phyloP scores from a whole-genome alignment of 2,888 invertebrate species.

The Eupithecia centaureata region DNA sequence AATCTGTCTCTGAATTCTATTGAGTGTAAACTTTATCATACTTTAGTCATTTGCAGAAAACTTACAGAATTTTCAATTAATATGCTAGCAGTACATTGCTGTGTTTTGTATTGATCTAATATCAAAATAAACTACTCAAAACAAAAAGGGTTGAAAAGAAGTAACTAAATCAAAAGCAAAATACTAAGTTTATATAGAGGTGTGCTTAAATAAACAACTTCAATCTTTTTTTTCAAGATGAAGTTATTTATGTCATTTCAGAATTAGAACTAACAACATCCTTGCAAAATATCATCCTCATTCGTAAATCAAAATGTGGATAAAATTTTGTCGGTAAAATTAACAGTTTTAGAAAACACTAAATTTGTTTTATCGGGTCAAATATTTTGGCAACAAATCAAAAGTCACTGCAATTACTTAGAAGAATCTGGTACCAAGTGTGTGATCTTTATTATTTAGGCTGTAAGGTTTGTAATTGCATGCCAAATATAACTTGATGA shows the following conservation, averaged over 20 bases:
- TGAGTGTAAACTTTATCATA: neutral
- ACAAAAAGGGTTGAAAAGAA: neutral
- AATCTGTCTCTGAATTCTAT: neutral
- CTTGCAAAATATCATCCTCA: neutral
- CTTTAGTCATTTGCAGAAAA: slow-evolving; percentile 6
- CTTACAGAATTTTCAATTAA: slow-evolving; percentile 5
- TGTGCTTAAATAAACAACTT: too few relatives aligned
- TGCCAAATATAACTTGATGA: neutral
- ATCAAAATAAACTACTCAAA: neutral
- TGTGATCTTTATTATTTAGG: slow-evolving; percentile 28
- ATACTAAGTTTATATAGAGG: too few relatives aligned
- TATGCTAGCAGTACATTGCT: neutral
- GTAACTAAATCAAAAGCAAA: neutral
- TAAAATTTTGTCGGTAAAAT: neutral
- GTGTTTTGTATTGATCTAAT: neutral
- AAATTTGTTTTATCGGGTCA: slow-evolving; percentile 59
- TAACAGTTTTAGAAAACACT: slow-evolving; percentile 44
- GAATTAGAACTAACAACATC: neutral
- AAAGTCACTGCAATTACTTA: slow-evolving; percentile 47
- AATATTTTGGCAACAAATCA: slow-evolving; percentile 66
- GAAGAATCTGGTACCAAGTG: slow-evolving; percentile 34
- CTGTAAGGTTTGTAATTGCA: slow-evolving; percentile 20
- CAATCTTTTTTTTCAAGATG: neutral
- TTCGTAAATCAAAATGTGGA: neutral
- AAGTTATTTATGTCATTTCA: neutral